Evolutionary conservation across 1,140 invertebrate genomes (phyloP).

Genomic region (Pectinophora gossypiella): DNA sequence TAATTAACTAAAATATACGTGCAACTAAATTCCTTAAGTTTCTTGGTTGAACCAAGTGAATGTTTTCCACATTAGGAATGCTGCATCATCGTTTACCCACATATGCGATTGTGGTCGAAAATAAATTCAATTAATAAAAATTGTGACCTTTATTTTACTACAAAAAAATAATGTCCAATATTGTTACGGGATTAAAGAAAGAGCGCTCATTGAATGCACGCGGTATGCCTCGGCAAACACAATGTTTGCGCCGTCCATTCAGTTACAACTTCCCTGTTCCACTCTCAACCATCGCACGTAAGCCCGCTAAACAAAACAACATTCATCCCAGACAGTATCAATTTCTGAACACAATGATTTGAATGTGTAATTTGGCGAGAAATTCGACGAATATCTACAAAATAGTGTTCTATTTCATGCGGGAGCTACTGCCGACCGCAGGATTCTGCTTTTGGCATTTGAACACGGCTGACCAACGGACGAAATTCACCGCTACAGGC

Average conservation of each 20-base stretch:
- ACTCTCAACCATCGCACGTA: slow-evolving; percentile 26
- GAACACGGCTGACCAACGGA: slow-evolving; percentile 46
- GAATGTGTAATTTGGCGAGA: slow-evolving; percentile 40
- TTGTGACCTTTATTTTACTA: no score
- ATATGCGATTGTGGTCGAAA: no score
- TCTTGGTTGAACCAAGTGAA: no score
- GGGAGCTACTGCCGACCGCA: slow-evolving; percentile 47
- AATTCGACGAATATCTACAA: slow-evolving; percentile 27
- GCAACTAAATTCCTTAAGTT: no score
- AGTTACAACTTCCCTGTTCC: no score
- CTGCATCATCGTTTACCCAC: no score
- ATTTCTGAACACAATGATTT: slow-evolving; percentile 50
- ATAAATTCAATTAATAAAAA: no score
- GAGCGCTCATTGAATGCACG: no score
- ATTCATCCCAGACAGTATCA: slow-evolving; percentile 22
- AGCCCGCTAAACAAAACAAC: slow-evolving; percentile 12
- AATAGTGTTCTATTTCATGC: slow-evolving; percentile 34
- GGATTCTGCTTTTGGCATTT: slow-evolving; percentile 63
- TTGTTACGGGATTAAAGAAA: no score
- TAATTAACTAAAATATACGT: no score
- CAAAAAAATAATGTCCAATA: no score
- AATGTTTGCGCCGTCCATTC: neutral
- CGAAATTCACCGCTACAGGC: slow-evolving; percentile 44
- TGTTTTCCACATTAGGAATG: no score
- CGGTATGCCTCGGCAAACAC: neutral